Conservation (phyloP, 2,797 vertebrate genomes). For the Coilia nasus region DNA sequence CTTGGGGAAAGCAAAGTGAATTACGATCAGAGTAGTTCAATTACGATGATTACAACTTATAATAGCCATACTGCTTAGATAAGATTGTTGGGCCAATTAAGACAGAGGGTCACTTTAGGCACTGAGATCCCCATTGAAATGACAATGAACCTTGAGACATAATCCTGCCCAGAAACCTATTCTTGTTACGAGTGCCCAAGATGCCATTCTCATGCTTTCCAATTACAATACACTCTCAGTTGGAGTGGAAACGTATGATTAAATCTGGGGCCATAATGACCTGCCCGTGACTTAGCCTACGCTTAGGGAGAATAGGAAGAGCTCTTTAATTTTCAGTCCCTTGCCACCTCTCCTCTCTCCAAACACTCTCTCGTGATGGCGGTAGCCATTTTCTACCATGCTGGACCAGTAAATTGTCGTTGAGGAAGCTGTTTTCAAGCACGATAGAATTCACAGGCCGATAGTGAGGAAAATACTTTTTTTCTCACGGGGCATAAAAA, state of each 20-base stretch:
- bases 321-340: conserved; percentile 49
- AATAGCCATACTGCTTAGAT: conserved; percentile 24
- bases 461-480: conserved; percentile 15
- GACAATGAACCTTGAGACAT: neutral
- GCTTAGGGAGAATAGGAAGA: conserved; percentile 45
- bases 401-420: conserved; percentile 55
- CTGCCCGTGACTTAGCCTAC: conserved; percentile 43
- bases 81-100: conserved; percentile 27
- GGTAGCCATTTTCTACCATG: conserved; percentile 46
- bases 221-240: neutral
- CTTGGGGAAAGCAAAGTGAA: conserved; percentile 31
- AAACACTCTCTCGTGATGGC: conserved; percentile 43
- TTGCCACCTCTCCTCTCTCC: conserved; percentile 47
- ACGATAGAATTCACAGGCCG: conserved; percentile 57
- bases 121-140: conserved; percentile 19
- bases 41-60: conserved; percentile 3
- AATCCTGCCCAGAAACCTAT: conserved; percentile 38
- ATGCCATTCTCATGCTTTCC: conserved; percentile 24
- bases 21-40: conserved; percentile 37
- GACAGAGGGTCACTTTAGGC: neutral
- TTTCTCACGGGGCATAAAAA: neutral
- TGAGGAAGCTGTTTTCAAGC: conserved; percentile 47
- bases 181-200: conserved; percentile 35
- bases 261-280: conserved; percentile 49
- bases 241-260: conserved; percentile 30